A percentile compares a stretch with the other conserved stretches of the same genome.
These are phyloP conservation scores for Amiota communis DNA, from an alignment of 2,888 invertebrate species.

Conservation along the genomic window DNA sequence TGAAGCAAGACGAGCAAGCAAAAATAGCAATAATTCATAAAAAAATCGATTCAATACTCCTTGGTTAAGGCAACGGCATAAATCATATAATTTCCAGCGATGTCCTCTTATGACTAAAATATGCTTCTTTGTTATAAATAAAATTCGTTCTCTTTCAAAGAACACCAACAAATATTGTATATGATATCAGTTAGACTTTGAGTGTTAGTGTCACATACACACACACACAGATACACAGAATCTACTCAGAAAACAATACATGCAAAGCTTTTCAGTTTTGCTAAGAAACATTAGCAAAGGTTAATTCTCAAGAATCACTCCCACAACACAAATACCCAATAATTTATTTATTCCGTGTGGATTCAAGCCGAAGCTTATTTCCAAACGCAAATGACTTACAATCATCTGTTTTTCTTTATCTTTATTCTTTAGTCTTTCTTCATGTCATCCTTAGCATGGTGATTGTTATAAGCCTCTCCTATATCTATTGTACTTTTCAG, in stretches of 20 bases:
- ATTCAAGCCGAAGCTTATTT: too few species aligned
- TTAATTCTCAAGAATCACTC: conserved; percentile 11
- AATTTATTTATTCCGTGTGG: conserved; percentile 1
- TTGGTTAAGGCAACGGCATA: conserved; percentile 52
- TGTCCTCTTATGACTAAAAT: conserved; percentile 33
- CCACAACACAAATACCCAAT: not conserved
- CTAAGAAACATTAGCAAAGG: conserved; percentile 12
- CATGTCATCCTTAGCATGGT: too few species aligned
- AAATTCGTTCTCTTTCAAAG: not conserved
- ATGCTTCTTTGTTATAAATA: conserved; percentile 25
- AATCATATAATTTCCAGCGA: conserved; percentile 49
- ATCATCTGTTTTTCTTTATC: not conserved
- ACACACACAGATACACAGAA: not conserved
- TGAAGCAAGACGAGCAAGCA: conserved; percentile 56
- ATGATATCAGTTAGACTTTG: too few species aligned
- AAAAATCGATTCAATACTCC: conserved; percentile 59
- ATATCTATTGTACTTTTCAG: too few species aligned
- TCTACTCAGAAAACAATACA: not conserved
- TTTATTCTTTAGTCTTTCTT: not conserved
- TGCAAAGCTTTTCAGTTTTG: not conserved
- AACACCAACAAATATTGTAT: too few species aligned
- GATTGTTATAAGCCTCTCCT: too few species aligned
- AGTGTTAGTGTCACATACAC: not conserved
- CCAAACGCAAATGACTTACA: not conserved
- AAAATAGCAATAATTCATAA: conserved; percentile 61